These are phyloP conservation scores for Macaca nemestrina DNA, from an alignment of 2,113 vertebrate genomes.

Conservation along the genomic window DNA sequence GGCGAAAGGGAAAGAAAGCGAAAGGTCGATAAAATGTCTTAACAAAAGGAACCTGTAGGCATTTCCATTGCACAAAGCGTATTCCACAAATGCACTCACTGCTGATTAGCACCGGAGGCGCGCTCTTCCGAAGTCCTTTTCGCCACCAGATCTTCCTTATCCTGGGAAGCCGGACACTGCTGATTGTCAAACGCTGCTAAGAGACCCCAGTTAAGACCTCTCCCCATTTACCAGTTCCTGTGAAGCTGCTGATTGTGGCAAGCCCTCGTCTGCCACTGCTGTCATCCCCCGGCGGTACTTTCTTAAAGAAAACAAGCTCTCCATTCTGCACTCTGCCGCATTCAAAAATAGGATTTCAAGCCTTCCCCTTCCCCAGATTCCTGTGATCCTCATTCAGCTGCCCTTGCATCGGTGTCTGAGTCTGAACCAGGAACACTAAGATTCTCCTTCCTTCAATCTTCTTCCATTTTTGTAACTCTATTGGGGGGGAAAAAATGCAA, in stretches of 20 bases:
- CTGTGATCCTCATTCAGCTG: background rate
- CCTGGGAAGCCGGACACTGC: fast-evolving
- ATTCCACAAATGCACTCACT: background rate
- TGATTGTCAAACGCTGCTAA: background rate
- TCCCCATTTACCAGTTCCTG: fast-evolving
- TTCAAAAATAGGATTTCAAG: background rate
- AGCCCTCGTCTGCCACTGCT: fast-evolving
- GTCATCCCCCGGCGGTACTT: background rate
- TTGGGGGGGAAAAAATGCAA: background rate
- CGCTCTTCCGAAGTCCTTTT: background rate
- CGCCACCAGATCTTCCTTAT: no score
- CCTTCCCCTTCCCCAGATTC: background rate
- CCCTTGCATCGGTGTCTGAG: background rate
- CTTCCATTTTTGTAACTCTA: background rate
- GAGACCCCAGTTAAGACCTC: background rate
- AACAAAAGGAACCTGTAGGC: background rate
- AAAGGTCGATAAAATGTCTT: no score
- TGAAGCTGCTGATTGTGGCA: background rate
- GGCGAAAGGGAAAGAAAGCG: background rate
- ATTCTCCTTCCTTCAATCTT: background rate
- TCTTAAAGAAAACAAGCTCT: background rate
- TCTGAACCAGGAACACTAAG: no score
- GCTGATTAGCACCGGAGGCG: background rate
- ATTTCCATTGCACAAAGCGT: background rate
- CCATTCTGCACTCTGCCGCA: background rate